These are phyloP conservation scores for Drosophila infuscata DNA, from an alignment of 2,888 invertebrate species.

Conservation along the genomic window DNA sequence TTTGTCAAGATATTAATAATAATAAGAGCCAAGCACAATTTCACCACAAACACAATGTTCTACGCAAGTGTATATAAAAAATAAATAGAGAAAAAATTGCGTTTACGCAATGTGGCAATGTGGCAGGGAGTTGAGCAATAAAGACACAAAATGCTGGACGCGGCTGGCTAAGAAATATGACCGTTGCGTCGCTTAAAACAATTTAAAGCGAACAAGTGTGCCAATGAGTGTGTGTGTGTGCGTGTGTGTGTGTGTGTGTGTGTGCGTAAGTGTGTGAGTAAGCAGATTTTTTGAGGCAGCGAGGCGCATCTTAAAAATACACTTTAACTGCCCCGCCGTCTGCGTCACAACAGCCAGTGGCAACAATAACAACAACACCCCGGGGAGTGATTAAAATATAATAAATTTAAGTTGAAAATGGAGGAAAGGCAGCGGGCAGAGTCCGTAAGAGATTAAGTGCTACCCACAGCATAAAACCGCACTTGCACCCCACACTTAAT, in stretches of 20 bases:
- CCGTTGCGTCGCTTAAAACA: conserved; percentile 73
- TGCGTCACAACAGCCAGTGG: conserved; percentile 50
- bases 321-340: conserved; percentile 64
- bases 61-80: neutral
- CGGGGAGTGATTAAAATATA: conserved; percentile 85
- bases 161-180: conserved; percentile 59
- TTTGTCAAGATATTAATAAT: neutral
- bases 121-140: conserved; percentile 48
- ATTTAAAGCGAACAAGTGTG: conserved; percentile 62
- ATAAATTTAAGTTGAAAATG: conserved; percentile 81
- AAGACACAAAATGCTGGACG: conserved; percentile 50
- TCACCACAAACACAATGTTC: neutral
- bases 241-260: conserved; percentile 5
- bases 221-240: conserved; percentile 11
- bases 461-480: conserved; percentile 77
- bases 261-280: conserved; percentile 8
- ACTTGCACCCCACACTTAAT: conserved; percentile 46
- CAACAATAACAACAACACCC: conserved; percentile 70
- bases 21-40: neutral
- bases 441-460: conserved; percentile 78
- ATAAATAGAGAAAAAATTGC: conserved; percentile 37
- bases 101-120: conserved; percentile 72
- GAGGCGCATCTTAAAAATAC: conserved; percentile 62
- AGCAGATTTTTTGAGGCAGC: conserved; percentile 20
- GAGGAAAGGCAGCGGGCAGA: conserved; percentile 58